Conservation (phyloP, 2,888 invertebrate species). For the Tipula vernalis region DNA sequence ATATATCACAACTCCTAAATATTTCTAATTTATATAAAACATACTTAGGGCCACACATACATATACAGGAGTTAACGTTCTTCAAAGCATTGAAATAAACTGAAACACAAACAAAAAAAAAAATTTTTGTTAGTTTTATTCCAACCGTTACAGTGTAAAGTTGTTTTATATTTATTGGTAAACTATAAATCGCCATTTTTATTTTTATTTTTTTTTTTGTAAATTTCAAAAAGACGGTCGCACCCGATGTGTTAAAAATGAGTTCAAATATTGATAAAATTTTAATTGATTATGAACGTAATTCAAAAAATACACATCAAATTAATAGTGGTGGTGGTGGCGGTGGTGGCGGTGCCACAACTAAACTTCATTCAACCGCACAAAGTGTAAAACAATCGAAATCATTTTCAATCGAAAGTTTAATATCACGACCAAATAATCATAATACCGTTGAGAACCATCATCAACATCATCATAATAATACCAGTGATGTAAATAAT, state of each 20-base stretch:
- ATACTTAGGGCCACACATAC: background rate
- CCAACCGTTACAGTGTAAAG: background rate
- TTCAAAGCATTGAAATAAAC: background rate
- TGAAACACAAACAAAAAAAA: background rate
- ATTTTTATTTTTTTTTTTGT: too few relatives aligned
- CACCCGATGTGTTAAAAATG: background rate
- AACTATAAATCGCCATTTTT: background rate
- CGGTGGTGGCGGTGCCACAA: background rate
- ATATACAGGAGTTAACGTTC: background rate
- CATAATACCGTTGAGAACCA: background rate
- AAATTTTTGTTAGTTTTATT: background rate
- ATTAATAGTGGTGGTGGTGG: background rate
- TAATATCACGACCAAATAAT: slow-evolving; percentile 26
- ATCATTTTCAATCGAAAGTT: slow-evolving; percentile 35
- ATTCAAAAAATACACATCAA: background rate
- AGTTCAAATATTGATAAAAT: background rate
- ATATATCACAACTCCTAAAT: background rate
- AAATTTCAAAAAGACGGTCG: background rate
- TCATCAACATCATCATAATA: background rate
- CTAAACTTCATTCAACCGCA: background rate
- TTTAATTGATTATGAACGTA: background rate
- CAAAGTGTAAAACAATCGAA: slow-evolving; percentile 20
- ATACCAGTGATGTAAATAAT: background rate
- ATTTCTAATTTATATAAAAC: background rate
- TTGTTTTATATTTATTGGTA: background rate